Evolutionary conservation across 2,797 vertebrate genomes (phyloP).

Genomic region (Crypturellus tataupa): DNA sequence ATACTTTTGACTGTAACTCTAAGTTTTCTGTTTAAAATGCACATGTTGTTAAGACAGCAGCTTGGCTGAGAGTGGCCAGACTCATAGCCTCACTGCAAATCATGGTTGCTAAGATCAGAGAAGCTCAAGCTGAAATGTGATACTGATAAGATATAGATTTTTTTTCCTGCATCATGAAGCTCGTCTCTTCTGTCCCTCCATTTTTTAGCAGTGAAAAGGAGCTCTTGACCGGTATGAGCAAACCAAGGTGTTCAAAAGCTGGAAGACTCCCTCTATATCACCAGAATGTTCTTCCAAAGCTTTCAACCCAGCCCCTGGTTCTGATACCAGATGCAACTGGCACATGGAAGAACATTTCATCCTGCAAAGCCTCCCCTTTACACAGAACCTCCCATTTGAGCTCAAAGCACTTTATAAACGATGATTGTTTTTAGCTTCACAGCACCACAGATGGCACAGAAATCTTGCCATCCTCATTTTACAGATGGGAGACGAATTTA

Average conservation of each 20-base stretch:
- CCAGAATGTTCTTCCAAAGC: background rate
- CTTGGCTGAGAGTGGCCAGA: background rate
- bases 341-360: slow-evolving; percentile 32
- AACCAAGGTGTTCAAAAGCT: background rate
- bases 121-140: rapidly evolving
- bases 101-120: background rate
- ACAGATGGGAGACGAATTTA: slow-evolving; percentile 65
- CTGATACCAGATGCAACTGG: background rate
- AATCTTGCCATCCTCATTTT: slow-evolving; percentile 48
- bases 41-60: background rate
- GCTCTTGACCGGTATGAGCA: background rate
- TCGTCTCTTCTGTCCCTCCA: background rate
- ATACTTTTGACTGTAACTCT: background rate
- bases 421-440: slow-evolving; percentile 62
- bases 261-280: background rate
- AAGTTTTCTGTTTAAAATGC: background rate
- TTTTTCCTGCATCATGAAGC: background rate
- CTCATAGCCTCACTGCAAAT: background rate
- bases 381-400: slow-evolving; percentile 21
- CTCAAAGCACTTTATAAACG: slow-evolving; percentile 57
- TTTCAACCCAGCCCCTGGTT: background rate
- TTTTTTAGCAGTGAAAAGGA: background rate
- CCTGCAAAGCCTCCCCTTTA: slow-evolving; percentile 13
- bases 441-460: slow-evolving; percentile 61
- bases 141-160: background rate